A percentile compares a stretch with the other conserved stretches of the same genome.
Conservation (phyloP, 2,113 vertebrate genomes). For the Rhea pennata region DNA sequence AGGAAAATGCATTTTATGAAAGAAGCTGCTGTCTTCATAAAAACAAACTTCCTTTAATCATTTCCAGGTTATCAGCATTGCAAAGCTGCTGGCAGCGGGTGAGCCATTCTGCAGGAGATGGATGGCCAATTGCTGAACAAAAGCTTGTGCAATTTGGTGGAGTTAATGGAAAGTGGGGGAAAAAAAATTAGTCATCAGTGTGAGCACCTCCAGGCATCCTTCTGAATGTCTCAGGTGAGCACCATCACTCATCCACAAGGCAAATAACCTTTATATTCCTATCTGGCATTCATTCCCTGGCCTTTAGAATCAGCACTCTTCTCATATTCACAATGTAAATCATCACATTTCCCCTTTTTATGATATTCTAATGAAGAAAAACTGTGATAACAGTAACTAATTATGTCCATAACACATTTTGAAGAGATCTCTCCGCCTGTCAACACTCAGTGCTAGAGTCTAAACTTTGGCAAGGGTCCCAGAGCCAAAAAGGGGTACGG, state of each 20-base stretch:
- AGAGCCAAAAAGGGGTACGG: constrained; percentile 36
- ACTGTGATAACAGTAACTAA: constrained; percentile 63
- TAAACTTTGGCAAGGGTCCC: constrained; percentile 43
- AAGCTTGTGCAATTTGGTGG: constrained; percentile 12
- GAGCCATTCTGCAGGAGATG: constrained; percentile 6
- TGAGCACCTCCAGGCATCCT: constrained; percentile 7
- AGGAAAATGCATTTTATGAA: neutral
- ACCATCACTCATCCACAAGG: constrained; percentile 44
- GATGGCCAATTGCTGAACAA: constrained; percentile 28
- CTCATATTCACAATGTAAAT: constrained; percentile 65
- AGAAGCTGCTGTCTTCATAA: neutral
- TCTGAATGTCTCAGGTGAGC: constrained; percentile 27
- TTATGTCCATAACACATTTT: constrained; percentile 64
- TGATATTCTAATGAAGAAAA: constrained; percentile 75
- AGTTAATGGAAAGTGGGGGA: neutral
- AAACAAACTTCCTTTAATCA: neutral
- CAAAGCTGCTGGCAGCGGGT: neutral
- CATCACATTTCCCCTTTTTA: constrained; percentile 54
- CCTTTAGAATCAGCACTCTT: constrained; percentile 67
- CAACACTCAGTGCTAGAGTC: constrained; percentile 45
- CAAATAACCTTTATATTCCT: constrained; percentile 60
- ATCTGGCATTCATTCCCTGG: constrained; percentile 49
- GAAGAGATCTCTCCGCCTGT: constrained; percentile 52
- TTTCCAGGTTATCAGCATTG: constrained; percentile 17
- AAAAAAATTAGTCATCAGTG: neutral